Evolutionary conservation across 2,888 invertebrate species (phyloP), one percentile per base, ranked within the genome.

Genomic region (Julus scandinavius): DNA sequence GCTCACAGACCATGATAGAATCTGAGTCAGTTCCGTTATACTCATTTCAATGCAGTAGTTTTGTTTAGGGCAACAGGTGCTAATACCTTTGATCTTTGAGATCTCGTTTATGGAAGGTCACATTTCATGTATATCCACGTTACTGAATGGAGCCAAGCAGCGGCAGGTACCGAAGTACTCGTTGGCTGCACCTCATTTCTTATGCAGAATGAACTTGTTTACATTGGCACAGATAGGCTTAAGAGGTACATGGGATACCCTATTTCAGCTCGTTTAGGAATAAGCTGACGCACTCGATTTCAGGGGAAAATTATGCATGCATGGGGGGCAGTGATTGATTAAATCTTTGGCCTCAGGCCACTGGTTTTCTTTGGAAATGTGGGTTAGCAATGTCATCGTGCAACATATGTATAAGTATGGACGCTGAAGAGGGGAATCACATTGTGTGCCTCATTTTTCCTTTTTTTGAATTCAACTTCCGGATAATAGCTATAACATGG

Each of bases 311-410:
- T 58, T 15, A 58, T 58, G 58, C 58, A 58, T n/a, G 58, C n/a
- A 17, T 17, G n/a, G 58, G n/a, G 58, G 58, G 17, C 58, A 58
- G 17, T n/a, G 58, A 58, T 58, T 58, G 58, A n/a, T 15, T n/a
- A 54, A 54, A 54, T 54, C 54, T n/a, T 54, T 2, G 15, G 58
- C 58, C 58, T 58, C 58, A n/a, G 58, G 58, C 58, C 58, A 58
- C 58, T 17, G 58, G 17, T 58, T 58, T 58, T 58, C 58, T 58
- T 58, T 58, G 58, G 58, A 58, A 58, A 58, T 58, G 58, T 58
- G 58, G 58, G 58, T 58, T 58, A 58, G 58, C 58, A n/a, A 58
- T 58, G 58, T 58, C 58, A 58, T 58, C 58, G 58, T 58, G n/a
- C n/a, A n/a, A n/a, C n/a, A n/a, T n/a, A n/a, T n/a, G n/a, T n/a